A percentile compares a stretch with the other conserved stretches of the same genome.
phyloP scores from a whole-genome alignment of 1,140 invertebrate species.

The Euschistus heros region DNA sequence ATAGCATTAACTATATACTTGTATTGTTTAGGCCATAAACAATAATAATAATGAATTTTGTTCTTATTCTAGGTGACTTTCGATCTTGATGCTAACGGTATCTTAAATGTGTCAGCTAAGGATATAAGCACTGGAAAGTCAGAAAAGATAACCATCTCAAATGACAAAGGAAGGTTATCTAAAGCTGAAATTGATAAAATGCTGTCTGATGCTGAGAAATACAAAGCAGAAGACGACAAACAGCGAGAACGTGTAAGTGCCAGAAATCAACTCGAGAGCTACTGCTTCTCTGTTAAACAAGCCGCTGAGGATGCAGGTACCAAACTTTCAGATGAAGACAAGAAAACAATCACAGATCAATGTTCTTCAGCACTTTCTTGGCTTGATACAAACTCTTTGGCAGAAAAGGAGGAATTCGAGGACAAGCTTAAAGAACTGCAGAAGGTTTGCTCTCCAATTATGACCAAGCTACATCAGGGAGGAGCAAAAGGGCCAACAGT shows the following conservation, averaged over 20 bases:
- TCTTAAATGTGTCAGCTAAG: conserved; percentile 50
- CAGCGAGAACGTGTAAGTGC: conserved; percentile 46
- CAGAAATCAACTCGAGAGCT: conserved; percentile 58
- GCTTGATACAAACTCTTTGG: conserved; percentile 54
- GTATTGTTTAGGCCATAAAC: too few relatives aligned
- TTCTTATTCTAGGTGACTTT: conserved; percentile 42
- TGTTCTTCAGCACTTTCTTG: conserved; percentile 44
- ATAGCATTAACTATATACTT: too few relatives aligned
- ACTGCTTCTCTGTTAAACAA: conserved; percentile 57
- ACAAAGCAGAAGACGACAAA: conserved; percentile 44
- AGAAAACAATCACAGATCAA: conserved; percentile 34
- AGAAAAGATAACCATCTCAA: conserved; percentile 45
- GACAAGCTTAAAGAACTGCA: conserved; percentile 61
- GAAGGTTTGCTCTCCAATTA: conserved; percentile 56
- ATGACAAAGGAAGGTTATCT: conserved; percentile 45
- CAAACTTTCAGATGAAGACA: conserved; percentile 35
- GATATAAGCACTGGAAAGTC: conserved; percentile 42
- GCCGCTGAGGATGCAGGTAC: conserved; percentile 36
- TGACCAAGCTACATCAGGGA: conserved; percentile 61
- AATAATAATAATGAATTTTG: too few relatives aligned
- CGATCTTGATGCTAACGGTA: conserved; percentile 57
- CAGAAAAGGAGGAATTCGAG: conserved; percentile 66
- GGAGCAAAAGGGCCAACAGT: conserved; percentile 50
- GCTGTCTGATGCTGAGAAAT: conserved; percentile 55
- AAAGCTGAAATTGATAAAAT: conserved; percentile 48